These are phyloP conservation scores for Arizona elegans DNA, from an alignment of 2,113 vertebrate genomes.

Conservation along the genomic window DNA sequence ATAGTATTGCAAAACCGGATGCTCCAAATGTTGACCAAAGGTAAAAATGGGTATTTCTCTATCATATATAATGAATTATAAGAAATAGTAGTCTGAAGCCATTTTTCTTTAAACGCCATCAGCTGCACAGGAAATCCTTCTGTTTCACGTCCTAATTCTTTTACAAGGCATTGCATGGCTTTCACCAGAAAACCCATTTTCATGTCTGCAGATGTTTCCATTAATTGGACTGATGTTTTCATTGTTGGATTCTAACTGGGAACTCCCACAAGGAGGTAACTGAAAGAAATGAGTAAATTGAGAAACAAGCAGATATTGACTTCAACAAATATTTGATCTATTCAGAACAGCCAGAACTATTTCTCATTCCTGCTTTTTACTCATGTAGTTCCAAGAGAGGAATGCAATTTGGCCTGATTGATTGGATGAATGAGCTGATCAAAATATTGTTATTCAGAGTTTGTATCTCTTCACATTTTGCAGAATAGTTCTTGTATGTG, in stretches of 20 bases:
- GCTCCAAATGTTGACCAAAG: slow-evolving; percentile 1
- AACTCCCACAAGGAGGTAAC: slow-evolving; percentile 35
- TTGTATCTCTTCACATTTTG: not conserved
- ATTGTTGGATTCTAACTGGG: slow-evolving; percentile 25
- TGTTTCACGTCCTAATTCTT: slow-evolving; percentile 74
- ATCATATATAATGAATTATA: not conserved
- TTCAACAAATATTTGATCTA: not conserved
- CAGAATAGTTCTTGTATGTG: not conserved
- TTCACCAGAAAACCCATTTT: slow-evolving; percentile 51
- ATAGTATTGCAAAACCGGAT: slow-evolving; percentile 24
- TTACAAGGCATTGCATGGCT: slow-evolving; percentile 63
- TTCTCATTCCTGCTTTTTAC: not conserved
- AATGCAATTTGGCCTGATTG: not conserved
- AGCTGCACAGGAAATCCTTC: not conserved
- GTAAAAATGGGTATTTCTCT: not conserved
- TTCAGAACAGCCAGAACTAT: not conserved
- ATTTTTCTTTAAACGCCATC: slow-evolving; percentile 2
- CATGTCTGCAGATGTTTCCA: slow-evolving; percentile 61
- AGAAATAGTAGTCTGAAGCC: slow-evolving; percentile 21
- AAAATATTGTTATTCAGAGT: not conserved
- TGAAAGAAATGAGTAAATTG: slow-evolving; percentile 50
- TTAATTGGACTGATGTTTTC: slow-evolving; percentile 41
- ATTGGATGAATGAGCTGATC: not conserved
- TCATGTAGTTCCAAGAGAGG: not conserved
- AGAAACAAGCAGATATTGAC: not conserved